Base-by-base conservation (phyloP, 2,797 vertebrate genomes). In the Salarias fasciatus region DNA sequence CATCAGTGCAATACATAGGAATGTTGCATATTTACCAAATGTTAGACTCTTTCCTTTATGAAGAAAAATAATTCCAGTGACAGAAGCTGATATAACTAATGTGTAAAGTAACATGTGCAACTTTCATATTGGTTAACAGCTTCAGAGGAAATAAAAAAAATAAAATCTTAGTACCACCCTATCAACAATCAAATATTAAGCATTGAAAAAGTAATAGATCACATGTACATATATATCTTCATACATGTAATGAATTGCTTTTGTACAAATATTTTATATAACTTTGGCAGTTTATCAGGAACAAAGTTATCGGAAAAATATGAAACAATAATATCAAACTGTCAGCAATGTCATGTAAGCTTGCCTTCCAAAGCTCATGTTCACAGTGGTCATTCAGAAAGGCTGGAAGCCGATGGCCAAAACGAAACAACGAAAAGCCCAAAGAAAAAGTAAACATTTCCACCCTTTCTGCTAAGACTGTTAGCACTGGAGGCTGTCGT, bases 361-460 rank as follows among this genome's bases (percentile, higher is more conserved):
- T 92, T 92, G 94, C 92, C 93, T 95, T 91, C 91, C 91, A 92
- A 83, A 95, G 94, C 91, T 92, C 92, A 93, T 95, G 93, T 95
- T 99, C 98, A 99, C 97, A 99, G 97, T 98, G 97, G 96, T 99
- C 91, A 88, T 94, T 96, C 94, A 95, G 95, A 97, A 96, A 96
- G 94, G 94, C 89, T 92, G 93, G 93, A 95, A 94, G 94, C 91
- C 80, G 79, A 89, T 89, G 87, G 90, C 61, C n/a, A 6, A 11
- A 82, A 87, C 67, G 62, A 6, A 80, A 82, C 13, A 7, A 70
- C 69, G 51, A 68, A 73, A 51, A 48, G 71, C 33, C 33, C 6
- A 35, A 6, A 9, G 33, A 35, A 35, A 35, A 35, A 5, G 33
- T 9, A 92, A 93, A 92, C 86, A 86, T 91, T 92, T 95, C 91